These are phyloP conservation scores for Corythoichthys intestinalis DNA, from an alignment of 2,113 vertebrate species.

Conservation along the genomic window DNA sequence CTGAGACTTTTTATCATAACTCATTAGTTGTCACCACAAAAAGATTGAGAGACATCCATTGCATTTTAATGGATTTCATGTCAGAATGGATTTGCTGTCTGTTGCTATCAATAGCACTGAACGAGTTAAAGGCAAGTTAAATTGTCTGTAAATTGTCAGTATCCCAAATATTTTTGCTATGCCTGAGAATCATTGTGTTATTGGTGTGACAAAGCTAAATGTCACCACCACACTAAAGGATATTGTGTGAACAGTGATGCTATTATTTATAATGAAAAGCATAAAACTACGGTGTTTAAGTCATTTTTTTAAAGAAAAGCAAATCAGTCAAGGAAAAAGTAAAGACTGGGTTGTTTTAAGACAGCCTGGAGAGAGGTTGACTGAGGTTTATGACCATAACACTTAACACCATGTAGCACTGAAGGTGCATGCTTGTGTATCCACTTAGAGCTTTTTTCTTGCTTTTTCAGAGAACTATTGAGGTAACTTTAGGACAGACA, in stretches of 20 bases:
- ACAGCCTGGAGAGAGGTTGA: slow-evolving; percentile 35
- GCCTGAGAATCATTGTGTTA: neutral
- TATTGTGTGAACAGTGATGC: neutral
- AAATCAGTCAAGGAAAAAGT: slow-evolving; percentile 17
- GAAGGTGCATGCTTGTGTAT: slow-evolving; percentile 14
- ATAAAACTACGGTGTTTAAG: too few species aligned
- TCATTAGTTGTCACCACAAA: too few species aligned
- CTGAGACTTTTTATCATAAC: neutral
- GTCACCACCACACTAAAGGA: neutral
- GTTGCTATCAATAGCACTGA: too few species aligned
- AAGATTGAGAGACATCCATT: too few species aligned
- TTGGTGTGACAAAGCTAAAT: neutral
- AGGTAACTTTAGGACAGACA: neutral
- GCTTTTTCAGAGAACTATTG: slow-evolving; percentile 4
- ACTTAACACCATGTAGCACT: slow-evolving; percentile 28
- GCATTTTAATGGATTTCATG: too few species aligned
- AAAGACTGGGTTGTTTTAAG: slow-evolving; percentile 27
- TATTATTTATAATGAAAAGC: neutral
- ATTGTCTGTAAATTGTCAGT: neutral
- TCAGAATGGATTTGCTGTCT: too few species aligned
- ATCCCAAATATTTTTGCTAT: neutral
- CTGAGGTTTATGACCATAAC: slow-evolving; percentile 42
- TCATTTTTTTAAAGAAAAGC: neutral
- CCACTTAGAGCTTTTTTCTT: slow-evolving; percentile 13
- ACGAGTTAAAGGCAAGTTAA: too few species aligned